phyloP scores from a whole-genome alignment of 2,113 vertebrate species.

The Tamias sibiricus region DNA sequence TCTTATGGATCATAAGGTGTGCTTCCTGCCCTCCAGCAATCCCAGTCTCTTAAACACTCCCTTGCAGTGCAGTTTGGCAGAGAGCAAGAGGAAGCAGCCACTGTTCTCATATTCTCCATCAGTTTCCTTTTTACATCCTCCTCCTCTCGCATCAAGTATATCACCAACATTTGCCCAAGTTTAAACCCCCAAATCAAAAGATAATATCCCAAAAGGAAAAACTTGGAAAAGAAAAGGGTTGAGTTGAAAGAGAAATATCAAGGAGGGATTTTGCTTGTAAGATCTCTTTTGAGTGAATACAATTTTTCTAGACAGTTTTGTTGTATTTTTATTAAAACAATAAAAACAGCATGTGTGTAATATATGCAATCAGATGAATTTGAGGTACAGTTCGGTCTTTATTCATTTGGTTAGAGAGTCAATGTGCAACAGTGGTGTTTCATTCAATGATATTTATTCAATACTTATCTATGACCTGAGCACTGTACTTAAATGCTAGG shows the following conservation, averaged over 20 bases:
- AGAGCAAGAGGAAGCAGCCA: neutral
- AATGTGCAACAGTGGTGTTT: neutral
- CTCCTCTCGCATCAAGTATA: neutral
- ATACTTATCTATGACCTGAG: neutral
- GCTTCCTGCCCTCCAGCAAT: neutral
- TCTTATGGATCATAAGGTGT: neutral
- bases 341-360: neutral
- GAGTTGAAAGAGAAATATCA: neutral
- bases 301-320: neutral
- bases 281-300: constrained; percentile 9
- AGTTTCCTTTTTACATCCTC: neutral
- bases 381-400: neutral
- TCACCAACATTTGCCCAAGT: neutral
- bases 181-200: neutral
- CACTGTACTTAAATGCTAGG: neutral
- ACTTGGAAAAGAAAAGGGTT: neutral
- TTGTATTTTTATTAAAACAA: neutral
- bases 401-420: neutral
- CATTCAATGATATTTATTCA: neutral
- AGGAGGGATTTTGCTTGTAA: constrained; percentile 2
- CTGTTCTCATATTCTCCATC: neutral
- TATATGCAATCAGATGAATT: neutral
- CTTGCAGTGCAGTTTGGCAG: neutral
- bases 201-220: neutral
- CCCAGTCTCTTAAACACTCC: neutral